Evolutionary conservation across 2,888 invertebrate species (phyloP).

Genomic region (Margaritifera margaritifera): DNA sequence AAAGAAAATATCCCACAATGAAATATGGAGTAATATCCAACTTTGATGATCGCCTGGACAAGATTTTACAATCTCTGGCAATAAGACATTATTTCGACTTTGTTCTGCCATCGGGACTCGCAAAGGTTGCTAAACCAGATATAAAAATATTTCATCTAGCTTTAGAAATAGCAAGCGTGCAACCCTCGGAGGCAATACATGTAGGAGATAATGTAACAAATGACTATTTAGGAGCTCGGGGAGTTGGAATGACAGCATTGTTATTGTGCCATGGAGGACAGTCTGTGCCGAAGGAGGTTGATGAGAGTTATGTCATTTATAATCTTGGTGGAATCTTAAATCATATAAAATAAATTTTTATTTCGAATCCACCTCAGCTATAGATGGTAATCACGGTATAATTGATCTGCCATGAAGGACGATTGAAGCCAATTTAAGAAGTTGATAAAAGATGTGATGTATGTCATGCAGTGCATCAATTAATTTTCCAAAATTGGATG

Average conservation of each 20-base stretch:
- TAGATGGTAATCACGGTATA: no score
- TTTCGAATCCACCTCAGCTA: no score
- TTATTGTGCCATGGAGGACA: constrained; percentile 52
- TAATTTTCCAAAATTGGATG: no score
- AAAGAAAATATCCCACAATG: constrained; percentile 24
- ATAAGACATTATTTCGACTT: constrained; percentile 86
- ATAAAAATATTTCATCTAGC: constrained; percentile 82
- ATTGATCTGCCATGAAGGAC: no score
- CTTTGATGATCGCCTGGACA: constrained; percentile 86
- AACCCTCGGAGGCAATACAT: constrained; percentile 82
- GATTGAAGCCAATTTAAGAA: no score
- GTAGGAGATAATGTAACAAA: constrained; percentile 85
- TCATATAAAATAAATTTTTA: constrained; percentile 4
- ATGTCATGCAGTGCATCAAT: no score
- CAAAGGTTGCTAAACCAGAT: constrained; percentile 84
- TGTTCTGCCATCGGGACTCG: constrained; percentile 84
- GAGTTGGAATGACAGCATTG: constrained; percentile 84
- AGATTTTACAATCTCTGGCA: constrained; percentile 80
- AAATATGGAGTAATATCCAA: constrained; percentile 88
- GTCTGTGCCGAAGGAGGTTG: constrained; percentile 15
- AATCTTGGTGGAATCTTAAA: constrained; percentile 16
- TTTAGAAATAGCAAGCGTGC: constrained; percentile 74
- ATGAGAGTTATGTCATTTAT: constrained; percentile 16
- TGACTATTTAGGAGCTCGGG: constrained; percentile 85
- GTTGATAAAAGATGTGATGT: no score